phyloP scores from a whole-genome alignment of 2,797 vertebrate species.

The Leptoclinus maculatus region DNA sequence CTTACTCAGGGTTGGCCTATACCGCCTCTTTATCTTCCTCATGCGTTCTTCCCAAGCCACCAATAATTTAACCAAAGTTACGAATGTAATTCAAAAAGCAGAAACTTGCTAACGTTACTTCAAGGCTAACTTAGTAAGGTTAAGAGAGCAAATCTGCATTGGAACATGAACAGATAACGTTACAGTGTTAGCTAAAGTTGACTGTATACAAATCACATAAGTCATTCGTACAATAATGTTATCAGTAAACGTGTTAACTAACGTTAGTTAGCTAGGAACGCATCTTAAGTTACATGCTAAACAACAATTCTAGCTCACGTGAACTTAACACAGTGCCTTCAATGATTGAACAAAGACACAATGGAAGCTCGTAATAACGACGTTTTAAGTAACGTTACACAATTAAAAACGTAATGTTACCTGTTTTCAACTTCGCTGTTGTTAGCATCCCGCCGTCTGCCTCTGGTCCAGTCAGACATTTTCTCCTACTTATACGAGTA shows the following conservation, averaged over 20 bases:
- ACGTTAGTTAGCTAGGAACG: background rate
- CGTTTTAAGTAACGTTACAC: no score
- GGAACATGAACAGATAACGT: background rate
- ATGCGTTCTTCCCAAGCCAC: no score
- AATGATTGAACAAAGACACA: background rate
- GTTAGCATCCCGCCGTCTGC: background rate
- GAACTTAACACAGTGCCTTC: background rate
- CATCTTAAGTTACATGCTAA: background rate
- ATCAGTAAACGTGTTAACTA: background rate
- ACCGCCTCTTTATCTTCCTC: background rate
- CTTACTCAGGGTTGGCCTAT: background rate
- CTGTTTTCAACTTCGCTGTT: constrained; percentile 20
- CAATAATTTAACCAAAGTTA: background rate
- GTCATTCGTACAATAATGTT: no score
- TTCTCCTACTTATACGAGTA: background rate
- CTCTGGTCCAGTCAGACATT: constrained; percentile 58
- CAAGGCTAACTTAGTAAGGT: background rate
- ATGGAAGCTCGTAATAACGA: background rate
- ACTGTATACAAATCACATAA: no score
- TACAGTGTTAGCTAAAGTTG: background rate
- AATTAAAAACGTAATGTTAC: background rate
- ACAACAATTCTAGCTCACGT: background rate
- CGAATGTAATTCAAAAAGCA: background rate
- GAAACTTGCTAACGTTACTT: background rate
- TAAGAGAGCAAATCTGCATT: background rate